These are phyloP conservation scores for Phylloscopus trochilus DNA, from an alignment of 2,113 vertebrate species.

Conservation along the genomic window DNA sequence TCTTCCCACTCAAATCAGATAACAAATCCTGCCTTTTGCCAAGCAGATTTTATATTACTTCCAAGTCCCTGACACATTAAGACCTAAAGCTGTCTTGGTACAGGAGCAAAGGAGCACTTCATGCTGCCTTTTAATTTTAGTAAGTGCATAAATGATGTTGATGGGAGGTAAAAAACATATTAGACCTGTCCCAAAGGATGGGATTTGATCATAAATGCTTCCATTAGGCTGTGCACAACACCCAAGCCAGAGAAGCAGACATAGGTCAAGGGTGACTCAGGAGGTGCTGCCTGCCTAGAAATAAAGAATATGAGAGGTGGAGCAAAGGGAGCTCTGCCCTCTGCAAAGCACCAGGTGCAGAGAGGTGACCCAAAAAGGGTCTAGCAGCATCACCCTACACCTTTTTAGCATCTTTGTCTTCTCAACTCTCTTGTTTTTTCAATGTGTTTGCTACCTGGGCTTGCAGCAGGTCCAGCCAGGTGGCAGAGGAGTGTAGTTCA, in stretches of 20 bases:
- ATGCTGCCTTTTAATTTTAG: not conserved
- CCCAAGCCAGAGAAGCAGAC: not conserved
- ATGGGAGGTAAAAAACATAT: not conserved
- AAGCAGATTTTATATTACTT: not conserved
- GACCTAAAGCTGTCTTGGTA: not conserved
- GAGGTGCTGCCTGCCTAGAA: not conserved
- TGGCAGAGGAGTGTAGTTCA: not conserved
- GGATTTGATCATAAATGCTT: not conserved
- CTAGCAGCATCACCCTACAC: not conserved
- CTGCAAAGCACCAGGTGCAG: not conserved
- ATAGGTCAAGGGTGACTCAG: not conserved
- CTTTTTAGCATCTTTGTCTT: not conserved
- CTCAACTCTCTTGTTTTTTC: not conserved
- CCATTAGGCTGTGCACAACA: not conserved
- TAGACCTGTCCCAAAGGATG: not conserved
- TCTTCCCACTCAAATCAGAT: not conserved
- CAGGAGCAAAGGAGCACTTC: rapidly evolving
- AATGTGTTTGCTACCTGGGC: not conserved
- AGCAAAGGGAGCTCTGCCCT: not conserved
- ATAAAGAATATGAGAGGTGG: not conserved
- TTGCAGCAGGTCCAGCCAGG: not conserved
- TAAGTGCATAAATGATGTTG: not conserved
- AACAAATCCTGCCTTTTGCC: not conserved
- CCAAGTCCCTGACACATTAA: not conserved
- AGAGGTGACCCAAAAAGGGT: not conserved